Base-by-base conservation (phyloP, 2,888 invertebrate genomes). In the Acleris literana region DNA sequence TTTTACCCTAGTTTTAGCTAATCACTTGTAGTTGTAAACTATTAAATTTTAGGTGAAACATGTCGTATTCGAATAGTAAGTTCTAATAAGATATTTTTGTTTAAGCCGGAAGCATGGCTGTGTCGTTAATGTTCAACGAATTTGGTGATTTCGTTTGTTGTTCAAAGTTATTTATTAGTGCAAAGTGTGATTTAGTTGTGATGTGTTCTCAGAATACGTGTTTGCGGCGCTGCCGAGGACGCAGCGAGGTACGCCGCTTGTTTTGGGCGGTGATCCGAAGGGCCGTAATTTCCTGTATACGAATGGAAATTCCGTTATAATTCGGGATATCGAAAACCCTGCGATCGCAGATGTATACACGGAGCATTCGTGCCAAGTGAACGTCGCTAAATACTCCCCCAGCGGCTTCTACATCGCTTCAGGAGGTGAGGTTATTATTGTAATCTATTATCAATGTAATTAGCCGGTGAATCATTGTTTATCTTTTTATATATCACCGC, bases 331-430 rank as follows among this genome's bases (percentile, higher is more conserved):
- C 78, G 97, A 98, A 96, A 96, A 99, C 92, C 98, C 99, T 72
- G 96, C 97, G 18, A 96, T 97, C 74, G 94, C 97, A 69, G 99
- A 99, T 86, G 95, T 99, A 72, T 99, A 99, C 90, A 98, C 99
- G 4, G 99, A 99, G 89, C 99, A 99, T 92, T 97, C 99, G 56
- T 96, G 97, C 81, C 95, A 96, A 81, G 98, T 99, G 4, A 98
- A 97, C 84, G 98, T 99, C 67, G 99, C 99, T 68, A 99, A 99
- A 90, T 99, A 99, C 89, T 98, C 99, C 29, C 99, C 99, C 9
- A 98, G 97, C 88, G 98, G 99, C 72, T 99, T 97, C 92, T 99
- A 99, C 90, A 99, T 99, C 80, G 98, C 99, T 51, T 99, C 99
- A 72, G 99, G 98, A 93, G 98, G 98, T 98, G 93, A 94, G 87